Evolutionary conservation across 2,797 vertebrate species (phyloP), one percentile per base, ranked within the genome.

Genomic region (Halcyon chelicuti): DNA sequence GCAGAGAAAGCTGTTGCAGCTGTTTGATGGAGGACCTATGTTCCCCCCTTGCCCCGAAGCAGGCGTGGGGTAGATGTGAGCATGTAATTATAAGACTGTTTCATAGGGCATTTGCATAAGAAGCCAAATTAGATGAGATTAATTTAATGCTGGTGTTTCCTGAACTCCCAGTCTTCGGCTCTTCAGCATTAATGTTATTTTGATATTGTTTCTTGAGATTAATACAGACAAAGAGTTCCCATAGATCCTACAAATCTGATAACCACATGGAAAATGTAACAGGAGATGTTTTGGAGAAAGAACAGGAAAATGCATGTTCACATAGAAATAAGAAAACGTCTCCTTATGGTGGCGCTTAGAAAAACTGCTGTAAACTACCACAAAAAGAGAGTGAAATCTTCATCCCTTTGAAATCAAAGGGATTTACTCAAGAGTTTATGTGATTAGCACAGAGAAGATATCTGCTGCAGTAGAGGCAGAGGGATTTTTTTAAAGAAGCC

Each of bases 341-440:
- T 66, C 57, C 65, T 73, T 79, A 35, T 44, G 70, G 29, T 49
- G 63, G 46, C 35, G 92, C 78, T 76, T 19, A 46, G 80, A 66
- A 90, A 94, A 86, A 68, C 66, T 82, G 52, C 44, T 31, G 54
- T 60, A 74, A 93, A 86, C 51, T 67, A 35, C 74, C 52, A 66
- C 47, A 79, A 85, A 91, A 94, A 76, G 62, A 75, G 58, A 68
- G 63, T 79, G 79, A 93, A 95, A 90, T 90, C 55, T 88, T 92
- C 86, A 92, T 94, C 42, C 80, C 21, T 84, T 95, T 92, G 92
- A 93, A 97, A 94, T 94, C 90, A 79, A 88, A 79, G 84, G 83
- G 88, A 78, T 94, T 95, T 93, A 26, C 70, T 90, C 47, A 63
- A 70, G 76, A 85, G 83, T 96, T 95, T 86, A 72, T 88, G 83